A percentile compares a stretch with the other conserved stretches of the same genome.
These are phyloP conservation scores for Metopia argyrocephala DNA, from an alignment of 2,888 invertebrate species.

Conservation along the genomic window DNA sequence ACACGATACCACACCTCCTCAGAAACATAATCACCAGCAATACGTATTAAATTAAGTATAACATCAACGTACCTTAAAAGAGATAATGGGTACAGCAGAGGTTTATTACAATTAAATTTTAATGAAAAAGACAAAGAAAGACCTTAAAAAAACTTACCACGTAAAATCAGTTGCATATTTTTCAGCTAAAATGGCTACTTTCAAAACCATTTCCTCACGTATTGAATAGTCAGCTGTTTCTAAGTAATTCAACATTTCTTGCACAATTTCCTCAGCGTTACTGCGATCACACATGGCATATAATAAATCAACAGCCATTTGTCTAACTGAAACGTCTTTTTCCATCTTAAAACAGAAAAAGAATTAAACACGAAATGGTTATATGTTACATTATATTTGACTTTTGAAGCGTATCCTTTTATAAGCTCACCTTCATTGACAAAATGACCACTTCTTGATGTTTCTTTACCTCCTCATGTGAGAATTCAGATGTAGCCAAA, in stretches of 20 bases:
- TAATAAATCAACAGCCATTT: constrained; percentile 97
- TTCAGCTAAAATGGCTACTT: constrained; percentile 99
- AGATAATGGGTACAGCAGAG: not conserved
- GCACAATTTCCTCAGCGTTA: constrained; percentile 99
- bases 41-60: constrained; percentile 98
- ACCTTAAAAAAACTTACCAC: constrained; percentile 83
- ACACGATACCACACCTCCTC: constrained; percentile 99
- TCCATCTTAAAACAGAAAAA: constrained; percentile 85
- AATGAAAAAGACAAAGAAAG: not conserved
- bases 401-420: not conserved
- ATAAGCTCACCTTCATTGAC: constrained; percentile 89
- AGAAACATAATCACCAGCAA: constrained; percentile 99
- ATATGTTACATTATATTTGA: not conserved
- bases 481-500: constrained; percentile 98
- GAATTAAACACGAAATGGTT: not conserved
- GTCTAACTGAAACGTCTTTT: constrained; percentile 97
- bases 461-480: constrained; percentile 99
- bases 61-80: constrained; percentile 89
- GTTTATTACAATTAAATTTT: not conserved
- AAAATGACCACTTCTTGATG: constrained; percentile 99
- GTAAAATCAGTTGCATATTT: constrained; percentile 99
- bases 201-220: constrained; percentile 99
- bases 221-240: constrained; percentile 99
- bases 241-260: constrained; percentile 99
- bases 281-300: constrained; percentile 99